Conservation (phyloP, 2,113 vertebrate species). For the Phalacrocorax aristotelis region DNA sequence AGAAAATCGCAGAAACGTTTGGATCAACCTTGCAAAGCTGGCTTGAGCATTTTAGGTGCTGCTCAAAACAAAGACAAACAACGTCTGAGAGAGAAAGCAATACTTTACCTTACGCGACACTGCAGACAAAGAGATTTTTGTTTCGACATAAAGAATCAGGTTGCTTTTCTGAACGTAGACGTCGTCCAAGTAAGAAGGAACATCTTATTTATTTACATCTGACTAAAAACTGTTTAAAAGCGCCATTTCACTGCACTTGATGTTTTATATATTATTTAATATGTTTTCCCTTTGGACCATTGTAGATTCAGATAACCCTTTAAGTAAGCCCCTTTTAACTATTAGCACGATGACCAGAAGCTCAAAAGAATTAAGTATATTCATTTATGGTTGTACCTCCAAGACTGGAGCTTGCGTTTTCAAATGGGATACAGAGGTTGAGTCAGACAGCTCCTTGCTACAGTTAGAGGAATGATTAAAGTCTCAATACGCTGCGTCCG, state of each 20-base stretch:
- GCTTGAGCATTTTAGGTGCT: constrained; percentile 15
- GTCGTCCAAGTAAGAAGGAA: background rate
- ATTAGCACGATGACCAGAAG: background rate
- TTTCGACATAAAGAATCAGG: background rate
- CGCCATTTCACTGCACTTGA: background rate
- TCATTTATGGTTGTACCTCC: background rate
- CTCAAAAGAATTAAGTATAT: background rate
- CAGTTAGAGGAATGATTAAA: constrained; percentile 60
- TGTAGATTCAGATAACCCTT: background rate
- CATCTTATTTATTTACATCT: background rate
- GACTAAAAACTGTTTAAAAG: background rate
- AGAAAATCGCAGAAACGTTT: background rate
- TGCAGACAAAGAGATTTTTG: background rate
- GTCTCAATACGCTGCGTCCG: constrained; percentile 17
- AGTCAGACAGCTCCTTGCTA: constrained; percentile 36
- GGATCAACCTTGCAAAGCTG: background rate
- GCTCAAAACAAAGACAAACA: constrained; percentile 31
- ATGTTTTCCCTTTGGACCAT: background rate
- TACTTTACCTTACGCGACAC: background rate
- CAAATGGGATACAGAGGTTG: constrained; percentile 33
- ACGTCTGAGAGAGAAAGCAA: background rate
- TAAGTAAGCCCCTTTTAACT: background rate
- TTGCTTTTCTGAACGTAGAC: background rate
- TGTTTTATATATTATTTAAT: background rate
- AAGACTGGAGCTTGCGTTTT: constrained; percentile 46